Conservation (phyloP, 2,797 vertebrate genomes). For the Sarcoramphus papa region DNA sequence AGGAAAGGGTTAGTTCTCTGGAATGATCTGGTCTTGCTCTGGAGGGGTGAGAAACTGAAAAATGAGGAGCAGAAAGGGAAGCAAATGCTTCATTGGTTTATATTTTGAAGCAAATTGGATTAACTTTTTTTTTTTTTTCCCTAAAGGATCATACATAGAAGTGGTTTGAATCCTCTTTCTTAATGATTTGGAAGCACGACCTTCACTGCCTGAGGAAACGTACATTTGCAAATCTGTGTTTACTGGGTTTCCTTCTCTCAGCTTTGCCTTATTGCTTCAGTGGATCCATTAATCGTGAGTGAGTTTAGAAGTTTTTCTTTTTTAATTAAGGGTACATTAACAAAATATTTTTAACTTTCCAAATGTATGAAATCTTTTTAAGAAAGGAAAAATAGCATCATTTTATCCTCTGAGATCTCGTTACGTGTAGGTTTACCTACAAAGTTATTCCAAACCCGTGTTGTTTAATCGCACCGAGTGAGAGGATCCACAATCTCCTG, state of each 20-base stretch:
- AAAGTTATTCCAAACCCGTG: background rate
- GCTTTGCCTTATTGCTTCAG: background rate
- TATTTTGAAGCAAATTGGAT: background rate
- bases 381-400: background rate
- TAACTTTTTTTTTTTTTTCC: background rate
- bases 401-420: background rate
- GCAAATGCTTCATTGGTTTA: background rate
- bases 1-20: background rate
- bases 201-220: background rate
- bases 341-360: background rate
- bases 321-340: background rate
- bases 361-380: background rate
- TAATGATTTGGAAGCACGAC: background rate
- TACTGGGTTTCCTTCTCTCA: background rate
- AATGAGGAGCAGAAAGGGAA: background rate
- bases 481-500: background rate
- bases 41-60: background rate
- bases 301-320: background rate
- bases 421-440: background rate
- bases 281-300: background rate
- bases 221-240: background rate
- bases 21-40: background rate
- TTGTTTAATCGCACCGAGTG: background rate
- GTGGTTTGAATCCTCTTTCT: background rate
- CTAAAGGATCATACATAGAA: background rate